Evolutionary conservation across 2,888 invertebrate genomes (phyloP).

Genomic region (Drosophila macrospina): DNA sequence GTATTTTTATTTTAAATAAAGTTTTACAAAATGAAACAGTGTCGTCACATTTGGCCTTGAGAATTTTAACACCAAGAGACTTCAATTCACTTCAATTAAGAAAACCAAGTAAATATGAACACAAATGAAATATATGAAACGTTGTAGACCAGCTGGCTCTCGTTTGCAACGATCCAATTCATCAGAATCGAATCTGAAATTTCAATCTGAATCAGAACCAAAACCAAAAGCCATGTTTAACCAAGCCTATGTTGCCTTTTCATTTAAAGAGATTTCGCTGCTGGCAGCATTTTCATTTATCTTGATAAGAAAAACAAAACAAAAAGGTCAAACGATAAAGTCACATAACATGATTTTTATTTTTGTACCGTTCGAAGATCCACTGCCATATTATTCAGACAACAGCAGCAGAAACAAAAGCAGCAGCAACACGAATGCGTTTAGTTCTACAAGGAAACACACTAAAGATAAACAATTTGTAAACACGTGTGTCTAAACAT

Average conservation of each 20-base stretch:
- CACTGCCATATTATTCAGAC: constrained; percentile 61
- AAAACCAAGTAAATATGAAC: constrained; percentile 12
- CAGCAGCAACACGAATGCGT: constrained; percentile 44
- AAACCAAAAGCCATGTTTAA: constrained; percentile 21
- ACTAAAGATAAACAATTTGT: background rate
- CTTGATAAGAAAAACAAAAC: constrained; percentile 18
- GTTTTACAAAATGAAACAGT: constrained; percentile 71
- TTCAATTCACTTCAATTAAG: constrained; percentile 13
- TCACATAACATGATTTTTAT: constrained; percentile 56
- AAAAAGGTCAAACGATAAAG: constrained; percentile 12
- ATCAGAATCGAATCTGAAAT: constrained; percentile 22
- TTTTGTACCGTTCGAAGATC: constrained; percentile 68
- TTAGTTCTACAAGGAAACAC: constrained; percentile 34
- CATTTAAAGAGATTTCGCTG: constrained; percentile 59
- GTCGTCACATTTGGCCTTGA: constrained; percentile 53
- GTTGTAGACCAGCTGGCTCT: constrained; percentile 72
- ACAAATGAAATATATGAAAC: constrained; percentile 18
- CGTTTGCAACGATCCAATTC: constrained; percentile 54
- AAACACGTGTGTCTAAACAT: constrained; percentile 12
- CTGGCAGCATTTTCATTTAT: constrained; percentile 64
- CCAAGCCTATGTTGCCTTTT: constrained; percentile 47
- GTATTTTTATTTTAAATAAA: constrained; percentile 79
- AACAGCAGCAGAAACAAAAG: constrained; percentile 25
- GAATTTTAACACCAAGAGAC: constrained; percentile 23
- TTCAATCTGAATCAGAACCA: constrained; percentile 15